phyloP scores from a whole-genome alignment of 2,797 vertebrate genomes.

The Enteromius radiatus region DNA sequence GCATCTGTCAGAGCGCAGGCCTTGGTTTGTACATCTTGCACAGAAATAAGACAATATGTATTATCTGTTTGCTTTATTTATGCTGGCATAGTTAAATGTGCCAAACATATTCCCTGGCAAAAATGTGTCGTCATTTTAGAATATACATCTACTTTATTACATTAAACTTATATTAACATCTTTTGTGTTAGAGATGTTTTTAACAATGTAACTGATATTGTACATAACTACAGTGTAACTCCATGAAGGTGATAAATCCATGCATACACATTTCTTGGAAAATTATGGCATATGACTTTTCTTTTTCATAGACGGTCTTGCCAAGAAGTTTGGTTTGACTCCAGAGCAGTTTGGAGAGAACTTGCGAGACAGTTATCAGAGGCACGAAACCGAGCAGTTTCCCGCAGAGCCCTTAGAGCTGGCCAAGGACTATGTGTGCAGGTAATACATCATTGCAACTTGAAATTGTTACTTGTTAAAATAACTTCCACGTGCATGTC shows the following conservation, averaged over 20 bases:
- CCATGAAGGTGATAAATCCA: background rate
- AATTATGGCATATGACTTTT: background rate
- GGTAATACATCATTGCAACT: conserved; percentile 66
- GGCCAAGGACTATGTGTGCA: conserved; percentile 98
- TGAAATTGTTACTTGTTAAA: background rate
- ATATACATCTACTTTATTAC: background rate
- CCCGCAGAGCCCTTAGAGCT: conserved; percentile 96
- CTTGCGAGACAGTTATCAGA: conserved; percentile 96
- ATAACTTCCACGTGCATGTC: background rate
- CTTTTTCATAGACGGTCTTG: conserved; percentile 84
- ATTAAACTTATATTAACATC: background rate
- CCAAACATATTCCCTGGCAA: background rate
- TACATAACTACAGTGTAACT: background rate
- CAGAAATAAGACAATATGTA: background rate
- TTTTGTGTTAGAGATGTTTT: background rate
- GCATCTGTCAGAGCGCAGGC: conserved; percentile 94
- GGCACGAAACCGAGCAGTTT: conserved; percentile 98
- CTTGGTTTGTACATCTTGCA: conserved; percentile 81
- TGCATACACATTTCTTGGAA: background rate
- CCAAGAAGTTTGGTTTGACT: conserved; percentile 97
- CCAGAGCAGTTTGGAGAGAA: conserved; percentile 99
- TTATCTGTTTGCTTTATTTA: background rate
- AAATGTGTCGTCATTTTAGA: background rate
- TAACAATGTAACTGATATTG: background rate
- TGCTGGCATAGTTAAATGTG: background rate